Evolutionary conservation across 2,797 vertebrate genomes (phyloP).

Genomic region (Rhinatrema bivittatum): DNA sequence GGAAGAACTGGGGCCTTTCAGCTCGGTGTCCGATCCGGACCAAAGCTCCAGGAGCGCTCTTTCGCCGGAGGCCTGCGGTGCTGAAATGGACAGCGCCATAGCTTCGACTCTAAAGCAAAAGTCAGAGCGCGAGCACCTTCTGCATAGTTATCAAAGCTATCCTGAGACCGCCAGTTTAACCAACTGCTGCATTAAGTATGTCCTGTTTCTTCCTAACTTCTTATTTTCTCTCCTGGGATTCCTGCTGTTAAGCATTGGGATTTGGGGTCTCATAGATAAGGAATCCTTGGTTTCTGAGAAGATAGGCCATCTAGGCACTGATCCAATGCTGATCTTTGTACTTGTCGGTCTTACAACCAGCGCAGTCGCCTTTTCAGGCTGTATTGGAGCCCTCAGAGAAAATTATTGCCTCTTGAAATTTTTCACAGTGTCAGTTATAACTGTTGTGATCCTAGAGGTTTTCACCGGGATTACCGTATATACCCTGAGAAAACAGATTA

Average conservation of each 20-base stretch:
- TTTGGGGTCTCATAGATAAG: conserved; percentile 82
- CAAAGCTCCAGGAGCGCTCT: too few species aligned
- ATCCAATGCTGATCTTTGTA: conserved; percentile 74
- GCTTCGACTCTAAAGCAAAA: background rate
- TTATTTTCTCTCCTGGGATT: conserved; percentile 69
- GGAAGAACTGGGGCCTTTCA: too few species aligned
- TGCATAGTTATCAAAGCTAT: conserved; percentile 1
- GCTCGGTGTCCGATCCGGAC: too few species aligned
- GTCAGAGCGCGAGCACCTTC: background rate
- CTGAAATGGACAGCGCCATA: background rate
- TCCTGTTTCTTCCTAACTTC: conserved; percentile 68
- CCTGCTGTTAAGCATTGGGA: conserved; percentile 55
- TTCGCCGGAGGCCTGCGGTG: too few species aligned
- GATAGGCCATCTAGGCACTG: conserved; percentile 52
- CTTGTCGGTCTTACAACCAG: conserved; percentile 56
- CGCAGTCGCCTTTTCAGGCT: conserved; percentile 66
- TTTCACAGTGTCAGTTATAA: conserved; percentile 53
- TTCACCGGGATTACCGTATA: conserved; percentile 56
- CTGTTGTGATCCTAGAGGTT: conserved; percentile 53
- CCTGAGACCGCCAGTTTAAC: conserved; percentile 19
- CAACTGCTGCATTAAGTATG: conserved; percentile 63
- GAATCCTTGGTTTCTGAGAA: conserved; percentile 55
- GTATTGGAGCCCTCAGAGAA: conserved; percentile 71
- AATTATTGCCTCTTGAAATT: conserved; percentile 64
- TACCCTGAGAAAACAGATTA: conserved; percentile 53